Conservation (phyloP, 2,113 vertebrate genomes). For the Phyllopteryx taeniolatus region DNA sequence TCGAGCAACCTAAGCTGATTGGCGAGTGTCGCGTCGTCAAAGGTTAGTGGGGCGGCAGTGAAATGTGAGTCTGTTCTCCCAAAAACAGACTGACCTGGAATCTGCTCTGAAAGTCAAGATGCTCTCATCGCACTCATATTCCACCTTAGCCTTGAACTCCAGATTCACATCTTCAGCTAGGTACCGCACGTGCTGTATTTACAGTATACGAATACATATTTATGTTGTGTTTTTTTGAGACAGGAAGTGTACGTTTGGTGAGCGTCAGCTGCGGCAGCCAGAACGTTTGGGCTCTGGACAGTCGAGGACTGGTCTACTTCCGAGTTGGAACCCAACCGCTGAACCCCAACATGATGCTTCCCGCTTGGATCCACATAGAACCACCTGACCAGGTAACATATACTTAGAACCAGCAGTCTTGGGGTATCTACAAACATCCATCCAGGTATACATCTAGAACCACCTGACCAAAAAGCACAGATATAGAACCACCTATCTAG, state of each 20-base stretch:
- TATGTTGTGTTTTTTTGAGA: slow-evolving; percentile 6
- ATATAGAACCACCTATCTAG: slow-evolving; percentile 87
- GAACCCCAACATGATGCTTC: slow-evolving; percentile 97
- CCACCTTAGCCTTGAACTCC: neutral
- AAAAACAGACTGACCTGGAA: slow-evolving; percentile 26
- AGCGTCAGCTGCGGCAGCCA: slow-evolving; percentile 90
- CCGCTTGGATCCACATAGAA: slow-evolving; percentile 95
- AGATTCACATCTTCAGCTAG: neutral
- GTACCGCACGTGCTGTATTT: neutral
- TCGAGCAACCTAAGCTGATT: neutral
- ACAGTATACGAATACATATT: neutral
- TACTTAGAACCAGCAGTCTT: neutral
- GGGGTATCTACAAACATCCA: slow-evolving; percentile 59
- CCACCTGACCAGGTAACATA: slow-evolving; percentile 83
- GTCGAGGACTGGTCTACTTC: slow-evolving; percentile 87
- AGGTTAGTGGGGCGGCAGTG: neutral
- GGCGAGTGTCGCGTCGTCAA: neutral
- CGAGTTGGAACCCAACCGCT: slow-evolving; percentile 94
- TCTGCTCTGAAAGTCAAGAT: neutral
- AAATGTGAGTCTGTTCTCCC: slow-evolving; percentile 8
- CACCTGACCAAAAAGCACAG: slow-evolving; percentile 10
- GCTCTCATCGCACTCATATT: neutral
- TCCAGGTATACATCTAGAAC: slow-evolving; percentile 57
- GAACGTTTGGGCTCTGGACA: slow-evolving; percentile 94
- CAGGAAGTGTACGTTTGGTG: slow-evolving; percentile 82